Conservation (phyloP, 92 coral and sea anemone genomes). For the Epizoanthus stellaris region DNA sequence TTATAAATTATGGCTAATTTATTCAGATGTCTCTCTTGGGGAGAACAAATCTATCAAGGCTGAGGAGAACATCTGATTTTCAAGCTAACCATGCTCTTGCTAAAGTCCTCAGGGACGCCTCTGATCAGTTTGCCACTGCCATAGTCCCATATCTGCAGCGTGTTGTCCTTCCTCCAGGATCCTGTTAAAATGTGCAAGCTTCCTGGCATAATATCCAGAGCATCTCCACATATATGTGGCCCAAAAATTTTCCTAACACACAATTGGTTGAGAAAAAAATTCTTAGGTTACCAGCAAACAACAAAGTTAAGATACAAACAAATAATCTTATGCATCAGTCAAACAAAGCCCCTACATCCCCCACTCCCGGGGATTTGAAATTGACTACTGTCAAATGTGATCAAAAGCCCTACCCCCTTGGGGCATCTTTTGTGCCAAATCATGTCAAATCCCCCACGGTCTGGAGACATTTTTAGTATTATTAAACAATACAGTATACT, state of each 20-base stretch:
- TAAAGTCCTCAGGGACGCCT: constrained; percentile 80
- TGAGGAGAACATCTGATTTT: no score
- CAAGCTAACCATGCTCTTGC: constrained; percentile 81
- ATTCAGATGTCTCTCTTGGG: no score
- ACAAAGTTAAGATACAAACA: no score
- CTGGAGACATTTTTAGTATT: no score
- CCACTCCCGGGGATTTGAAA: neutral
- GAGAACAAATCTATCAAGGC: no score
- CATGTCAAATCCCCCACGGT: no score
- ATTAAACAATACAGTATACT: no score
- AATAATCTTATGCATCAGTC: no score
- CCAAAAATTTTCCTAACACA: constrained; percentile 88
- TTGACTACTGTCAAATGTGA: neutral
- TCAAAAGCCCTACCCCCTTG: neutral
- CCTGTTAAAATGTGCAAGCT: constrained; percentile 85
- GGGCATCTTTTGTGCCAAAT: no score
- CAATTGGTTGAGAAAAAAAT: neutral
- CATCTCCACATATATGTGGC: constrained; percentile 98
- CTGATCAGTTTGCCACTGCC: constrained; percentile 84
- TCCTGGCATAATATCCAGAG: constrained; percentile 80
- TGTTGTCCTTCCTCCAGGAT: constrained; percentile 90
- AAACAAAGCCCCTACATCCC: no score
- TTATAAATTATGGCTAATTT: no score
- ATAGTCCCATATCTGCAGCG: constrained; percentile 94
- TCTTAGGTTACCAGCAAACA: no score